phyloP scores from a whole-genome alignment of 2,797 vertebrate genomes.

The Bradypodion ventrale region DNA sequence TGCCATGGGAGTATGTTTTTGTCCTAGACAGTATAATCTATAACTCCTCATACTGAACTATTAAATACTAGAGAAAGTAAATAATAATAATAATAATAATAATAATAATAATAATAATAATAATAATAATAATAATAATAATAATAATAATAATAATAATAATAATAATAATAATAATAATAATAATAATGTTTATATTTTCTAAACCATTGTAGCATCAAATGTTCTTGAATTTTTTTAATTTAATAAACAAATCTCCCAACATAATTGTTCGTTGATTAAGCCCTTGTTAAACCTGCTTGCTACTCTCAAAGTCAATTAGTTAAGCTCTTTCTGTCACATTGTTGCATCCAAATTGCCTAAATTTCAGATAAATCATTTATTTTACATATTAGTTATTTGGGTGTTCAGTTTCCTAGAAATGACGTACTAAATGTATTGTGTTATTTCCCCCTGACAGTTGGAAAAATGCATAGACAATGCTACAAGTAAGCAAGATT shows the following conservation, averaged over 20 bases:
- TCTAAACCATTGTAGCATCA: not conserved
- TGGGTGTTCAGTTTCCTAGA: not conserved
- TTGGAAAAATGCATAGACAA: constrained; percentile 86
- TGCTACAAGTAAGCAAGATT: constrained; percentile 79
- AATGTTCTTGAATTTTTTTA: not conserved
- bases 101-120: too few species aligned
- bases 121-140: too few species aligned
- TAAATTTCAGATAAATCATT: not conserved
- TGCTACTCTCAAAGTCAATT: not conserved
- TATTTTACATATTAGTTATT: not conserved
- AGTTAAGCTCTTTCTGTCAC: not conserved
- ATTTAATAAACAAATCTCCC: not conserved
- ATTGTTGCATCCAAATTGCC: not conserved
- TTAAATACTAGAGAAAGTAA: too few species aligned
- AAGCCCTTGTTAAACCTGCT: not conserved
- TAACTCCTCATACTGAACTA: too few species aligned
- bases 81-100: too few species aligned
- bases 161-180: too few species aligned
- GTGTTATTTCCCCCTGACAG: constrained; percentile 64
- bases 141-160: too few species aligned
- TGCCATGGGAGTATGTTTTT: not conserved
- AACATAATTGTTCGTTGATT: not conserved
- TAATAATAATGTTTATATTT: too few species aligned
- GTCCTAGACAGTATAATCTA: too few species aligned
- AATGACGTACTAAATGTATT: not conserved